phyloP scores from a whole-genome alignment of 2,797 vertebrate genomes.

The Sebastes matsubarae region DNA sequence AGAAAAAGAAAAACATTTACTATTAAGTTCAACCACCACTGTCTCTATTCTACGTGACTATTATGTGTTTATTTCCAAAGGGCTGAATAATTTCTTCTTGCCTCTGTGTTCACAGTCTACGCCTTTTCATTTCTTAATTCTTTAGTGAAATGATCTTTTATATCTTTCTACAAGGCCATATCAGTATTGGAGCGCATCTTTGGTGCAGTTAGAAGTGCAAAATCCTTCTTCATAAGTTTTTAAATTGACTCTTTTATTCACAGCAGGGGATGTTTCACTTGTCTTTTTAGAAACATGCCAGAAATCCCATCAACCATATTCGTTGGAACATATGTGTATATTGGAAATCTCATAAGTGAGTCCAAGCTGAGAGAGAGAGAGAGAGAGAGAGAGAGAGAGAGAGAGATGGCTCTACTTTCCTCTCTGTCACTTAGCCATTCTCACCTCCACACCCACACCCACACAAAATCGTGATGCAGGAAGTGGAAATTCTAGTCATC shows the following conservation, averaged over 20 bases:
- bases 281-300: constrained; percentile 9
- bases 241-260: constrained; percentile 14
- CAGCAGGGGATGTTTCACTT: neutral
- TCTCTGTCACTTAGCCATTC: constrained; percentile 17
- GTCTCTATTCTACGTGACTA: neutral
- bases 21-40: neutral
- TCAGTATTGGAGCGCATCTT: neutral
- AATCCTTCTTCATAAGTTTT: constrained; percentile 21
- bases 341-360: constrained; percentile 25
- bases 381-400: neutral
- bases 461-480: neutral
- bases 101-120: neutral
- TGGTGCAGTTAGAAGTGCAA: neutral
- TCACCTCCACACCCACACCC: neutral
- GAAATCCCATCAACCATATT: constrained; percentile 16
- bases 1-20: neutral
- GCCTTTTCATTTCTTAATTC: neutral
- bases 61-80: constrained; percentile 1
- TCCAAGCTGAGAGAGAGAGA: neutral
- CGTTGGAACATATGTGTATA: neutral
- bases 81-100: neutral
- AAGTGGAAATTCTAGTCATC: neutral
- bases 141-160: constrained; percentile 2
- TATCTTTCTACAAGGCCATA: neutral
- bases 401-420: neutral